Evolutionary conservation across 2,888 invertebrate species (phyloP), one percentile per base, ranked within the genome.

Genomic region (Phlogophora meticulosa): DNA sequence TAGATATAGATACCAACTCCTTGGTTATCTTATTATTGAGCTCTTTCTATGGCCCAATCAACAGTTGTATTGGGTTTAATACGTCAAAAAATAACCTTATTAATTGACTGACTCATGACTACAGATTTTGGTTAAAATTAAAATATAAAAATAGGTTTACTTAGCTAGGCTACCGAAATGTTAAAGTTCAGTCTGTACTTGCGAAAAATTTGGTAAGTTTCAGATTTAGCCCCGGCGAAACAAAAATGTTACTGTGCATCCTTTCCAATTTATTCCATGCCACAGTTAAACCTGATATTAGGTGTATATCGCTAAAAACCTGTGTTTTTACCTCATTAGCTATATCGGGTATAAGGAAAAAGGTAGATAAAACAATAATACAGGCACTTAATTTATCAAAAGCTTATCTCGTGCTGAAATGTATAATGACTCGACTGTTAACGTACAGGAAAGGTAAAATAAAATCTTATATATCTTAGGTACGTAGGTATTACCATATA

Each of bases 351-450:
- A 22, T 36, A 28, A 64, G 65, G 72, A 52, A 52, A 73, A 57
- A 67, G 9, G 2, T 34, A 67, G 9, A 1, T 28, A 43, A 43
- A 57, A 53, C 2, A 68, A 72, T 40, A 46, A 28, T 24, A 11
- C 24, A 24, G 17, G 51, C 56, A 51, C 4, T 45, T 36, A 1
- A 74, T 56, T 58, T 48, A 57, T 60, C 36, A 60, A 70, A 69
- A 63, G 38, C 58, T 46, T 74, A 70, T 59, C 53, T 63, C n/a
- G 22, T 42, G 36, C 58, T 70, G 58, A 70, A 75, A 63, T 45
- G 42, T 34, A 38, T 55, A 46, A 55, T 58, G 57, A 40, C 48
- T 46, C 11, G 13, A 58, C 36, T 63, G 45, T 36, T 34, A 45
- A 52, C 38, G 34, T 56, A 42, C 62, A 42, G 10, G 49, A 46